Evolutionary conservation across 2,113 vertebrate species (phyloP), one percentile per base, ranked within the genome.

Genomic region (Muscicapa adusta): DNA sequence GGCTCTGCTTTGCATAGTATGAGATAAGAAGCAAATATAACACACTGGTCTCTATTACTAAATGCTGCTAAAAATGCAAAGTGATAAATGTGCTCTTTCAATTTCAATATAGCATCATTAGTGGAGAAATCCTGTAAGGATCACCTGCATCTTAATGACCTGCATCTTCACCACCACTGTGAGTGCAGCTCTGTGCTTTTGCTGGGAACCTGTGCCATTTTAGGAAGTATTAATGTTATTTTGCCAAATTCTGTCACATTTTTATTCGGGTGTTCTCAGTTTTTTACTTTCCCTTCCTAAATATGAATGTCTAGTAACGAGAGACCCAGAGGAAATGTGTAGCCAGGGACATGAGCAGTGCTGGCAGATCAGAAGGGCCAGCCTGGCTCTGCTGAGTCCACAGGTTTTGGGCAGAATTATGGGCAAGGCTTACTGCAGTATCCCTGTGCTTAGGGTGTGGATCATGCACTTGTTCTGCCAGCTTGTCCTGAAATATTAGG

Each of bases 401-500:
- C 77, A 70, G 42, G 22, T 85, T 92, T 75, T 76, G 66, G 65
- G 89, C 42, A 82, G 89, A 93, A 75, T 94, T 95, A 87, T 38
- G 66, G 50, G 73, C 70, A 78, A 60, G 70, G 84, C 89, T 95
- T 66, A 48, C 24, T 76, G 88, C 66, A 70, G 56, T 47, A 79
- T 76, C 84, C 84, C 63, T 70, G 71, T 77, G 78, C 95, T 88
- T 36, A 66, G 71, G 43, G 45, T 43, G 23, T 18, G 85, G 87
- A 79, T 85, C 0, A 0, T 74, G 89, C 14, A 10, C 67, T 85
- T 66, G 18, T 56, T 88, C 89, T 89, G 62, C 60, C 18, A n/a
- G 47, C 51, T 95, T 90, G 22, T 63, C 53, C 40, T 95, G 91
- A 96, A 94, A 96, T 91, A 71, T 67, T 67, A 50, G 51, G 8